These are phyloP conservation scores for Parambassis ranga DNA, from an alignment of 2,797 vertebrate species.

Conservation along the genomic window DNA sequence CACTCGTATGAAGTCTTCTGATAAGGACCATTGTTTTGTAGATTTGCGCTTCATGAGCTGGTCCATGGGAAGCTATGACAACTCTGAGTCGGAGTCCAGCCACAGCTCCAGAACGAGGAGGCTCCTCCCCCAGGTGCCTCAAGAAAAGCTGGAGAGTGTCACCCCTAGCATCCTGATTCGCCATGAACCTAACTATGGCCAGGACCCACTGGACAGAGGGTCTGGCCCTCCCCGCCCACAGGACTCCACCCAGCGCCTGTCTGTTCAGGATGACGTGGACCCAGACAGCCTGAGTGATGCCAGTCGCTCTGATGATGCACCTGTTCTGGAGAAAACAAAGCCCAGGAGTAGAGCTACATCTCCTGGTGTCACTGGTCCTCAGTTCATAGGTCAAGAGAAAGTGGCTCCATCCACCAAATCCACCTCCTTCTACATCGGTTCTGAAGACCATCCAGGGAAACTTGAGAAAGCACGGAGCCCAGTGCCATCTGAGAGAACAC, in stretches of 20 bases:
- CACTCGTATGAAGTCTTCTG: too few species aligned
- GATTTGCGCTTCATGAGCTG: conserved; percentile 59
- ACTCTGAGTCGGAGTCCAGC: conserved; percentile 80
- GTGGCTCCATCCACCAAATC: conserved; percentile 72
- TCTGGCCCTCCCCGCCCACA: conserved; percentile 36
- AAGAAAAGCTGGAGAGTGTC: conserved; percentile 82
- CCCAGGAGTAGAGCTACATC: conserved; percentile 30
- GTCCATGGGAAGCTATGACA: conserved; percentile 52
- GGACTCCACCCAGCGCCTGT: conserved; percentile 67
- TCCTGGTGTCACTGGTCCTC: conserved; percentile 20
- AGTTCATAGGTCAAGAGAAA: conserved; percentile 58
- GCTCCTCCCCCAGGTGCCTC: conserved; percentile 90
- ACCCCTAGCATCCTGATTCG: conserved; percentile 79
- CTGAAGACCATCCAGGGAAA: conserved; percentile 74
- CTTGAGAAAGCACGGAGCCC: conserved; percentile 54
- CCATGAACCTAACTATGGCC: conserved; percentile 73
- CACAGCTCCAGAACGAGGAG: conserved; percentile 85
- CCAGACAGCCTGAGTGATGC: conserved; percentile 94
- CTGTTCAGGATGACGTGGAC: conserved; percentile 89
- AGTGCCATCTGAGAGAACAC: conserved; percentile 58
- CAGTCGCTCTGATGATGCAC: conserved; percentile 90
- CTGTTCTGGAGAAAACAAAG: conserved; percentile 70
- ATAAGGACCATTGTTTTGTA: conserved; percentile 50
- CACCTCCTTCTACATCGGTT: conserved; percentile 88
- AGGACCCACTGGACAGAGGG: conserved; percentile 67